Evolutionary conservation across 1,140 invertebrate species (phyloP), one percentile per base, ranked within the genome.

Genomic region (Drosophila littoralis): DNA sequence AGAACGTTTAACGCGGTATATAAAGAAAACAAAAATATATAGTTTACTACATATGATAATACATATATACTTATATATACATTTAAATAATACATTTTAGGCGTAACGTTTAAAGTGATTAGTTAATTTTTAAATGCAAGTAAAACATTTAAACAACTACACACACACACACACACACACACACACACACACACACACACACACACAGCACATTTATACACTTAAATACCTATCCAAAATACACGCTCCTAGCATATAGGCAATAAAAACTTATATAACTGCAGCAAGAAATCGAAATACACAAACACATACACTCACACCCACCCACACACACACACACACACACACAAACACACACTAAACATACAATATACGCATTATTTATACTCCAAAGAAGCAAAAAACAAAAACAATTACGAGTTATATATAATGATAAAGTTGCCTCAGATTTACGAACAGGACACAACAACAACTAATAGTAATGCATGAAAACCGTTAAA

Each of bases 371-470:
- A 81, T 68, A 79, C 52, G 67, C 76, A 88, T 89, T 88, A 88
- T 89, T 80, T 88, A 81, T 91, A 89, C 80, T 83, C 83, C 89
- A 91, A 91, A 91, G 82, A 89, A 84, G 81, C 74, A 83, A 83
- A 83, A 80, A 69, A 68, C 72, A 60, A 80, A 63, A 84, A 74
- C 71, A 77, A 70, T 57, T 76, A 88, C 70, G 76, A 90, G 74
- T 81, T 85, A 79, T 81, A 75, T 77, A 75, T 68, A 81, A 69
- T 80, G 80, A 72, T 75, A 88, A 81, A 78, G 79, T 79, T 70
- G 85, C 77, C 81, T 89, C 84, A 76, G 61, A 71, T 74, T 70
- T 59, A 77, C 70, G 54, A 63, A 63, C 46, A 52, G 40, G 72
- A 58, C 28, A 65, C 51, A 71, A 78, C 63, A 71, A 43, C 32